Evolutionary conservation across 2,113 vertebrate species (phyloP).

Genomic region (Microtus richardsoni): DNA sequence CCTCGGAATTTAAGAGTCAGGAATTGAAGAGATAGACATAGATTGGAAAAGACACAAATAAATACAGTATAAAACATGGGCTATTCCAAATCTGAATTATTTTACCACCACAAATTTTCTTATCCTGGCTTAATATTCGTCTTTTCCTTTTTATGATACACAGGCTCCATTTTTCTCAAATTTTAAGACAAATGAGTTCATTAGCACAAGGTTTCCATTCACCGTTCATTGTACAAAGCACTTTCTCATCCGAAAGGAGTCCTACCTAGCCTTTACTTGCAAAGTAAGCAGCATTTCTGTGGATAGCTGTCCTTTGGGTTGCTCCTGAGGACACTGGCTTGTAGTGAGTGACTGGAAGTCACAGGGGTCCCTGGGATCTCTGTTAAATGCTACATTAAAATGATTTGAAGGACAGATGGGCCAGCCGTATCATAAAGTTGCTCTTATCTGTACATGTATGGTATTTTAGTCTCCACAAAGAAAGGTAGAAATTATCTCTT

Average conservation of each 20-base stretch:
- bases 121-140: conserved; percentile 51
- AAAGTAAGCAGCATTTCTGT: not conserved
- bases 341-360: not conserved
- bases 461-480: conserved; percentile 63
- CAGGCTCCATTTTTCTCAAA: conserved; percentile 48
- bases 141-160: not conserved
- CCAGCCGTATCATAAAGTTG: conserved; percentile 55
- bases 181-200: conserved; percentile 65
- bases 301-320: not conserved
- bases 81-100: conserved; percentile 47
- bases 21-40: conserved; percentile 23
- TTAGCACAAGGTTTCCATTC: conserved; percentile 23
- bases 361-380: not conserved
- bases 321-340: conserved; percentile 45
- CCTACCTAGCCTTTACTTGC: not conserved
- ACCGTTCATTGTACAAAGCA: conserved; percentile 25
- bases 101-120: conserved; percentile 50
- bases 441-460: conserved; percentile 78
- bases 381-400: conserved; percentile 44
- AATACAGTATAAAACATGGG: conserved; percentile 58
- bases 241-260: conserved; percentile 21
- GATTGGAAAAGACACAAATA: conserved; percentile 56
- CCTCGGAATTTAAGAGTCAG: conserved; percentile 44
- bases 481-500: conserved; percentile 62
- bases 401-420: conserved; percentile 34